Base-by-base conservation (phyloP, 2,113 vertebrate genomes). In the Tyrannus savana region DNA sequence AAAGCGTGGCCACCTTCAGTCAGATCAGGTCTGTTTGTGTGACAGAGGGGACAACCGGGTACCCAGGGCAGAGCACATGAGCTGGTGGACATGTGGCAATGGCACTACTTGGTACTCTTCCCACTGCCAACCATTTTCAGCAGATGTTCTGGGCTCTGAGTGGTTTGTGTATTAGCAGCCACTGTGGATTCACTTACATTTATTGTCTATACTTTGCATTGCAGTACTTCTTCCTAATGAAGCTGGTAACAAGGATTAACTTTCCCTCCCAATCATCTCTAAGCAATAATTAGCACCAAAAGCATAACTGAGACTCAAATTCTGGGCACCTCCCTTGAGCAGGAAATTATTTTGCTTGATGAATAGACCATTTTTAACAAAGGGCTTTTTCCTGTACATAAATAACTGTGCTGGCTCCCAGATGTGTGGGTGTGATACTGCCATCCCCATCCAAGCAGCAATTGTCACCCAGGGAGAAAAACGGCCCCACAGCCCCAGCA, bases 101-200 rank as follows among this genome's bases (percentile, higher is more conserved):
- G 47, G 21, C 25, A 7, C 19, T 76, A 23, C 30, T 33, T 3
- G 0, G 6, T 7, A 2, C 21, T 22, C 13, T 37, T 27, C n/a
- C 49, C 5, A 3, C 59, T 80, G 53, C 63, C 63, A 42, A 1
- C 8, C 1, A 0, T 10, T 50, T 23, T 19, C 53, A 27, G 41
- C 5, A n/a, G 73, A 12, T 11, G 7, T 0, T n/a, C 73, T 15
- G 42, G 66, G 60, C 41, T 41, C 15, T 2, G 0, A 2, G 15
- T 5, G 14, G 15, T 14, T 86, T 18, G 6, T 24, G 9, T 41
- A 6, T 46, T 2, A 80, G 50, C 84, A 78, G 68, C 35, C n/a
- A 3, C 41, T 4, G 10, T 9, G 24, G 31, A 9, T 41, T 71
- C 64, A 39, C 7, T 31, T 18, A 0, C 12, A 13, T 8, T 2